Evolutionary conservation across 2,888 invertebrate genomes (phyloP).

Genomic region (Polia nebulosa): DNA sequence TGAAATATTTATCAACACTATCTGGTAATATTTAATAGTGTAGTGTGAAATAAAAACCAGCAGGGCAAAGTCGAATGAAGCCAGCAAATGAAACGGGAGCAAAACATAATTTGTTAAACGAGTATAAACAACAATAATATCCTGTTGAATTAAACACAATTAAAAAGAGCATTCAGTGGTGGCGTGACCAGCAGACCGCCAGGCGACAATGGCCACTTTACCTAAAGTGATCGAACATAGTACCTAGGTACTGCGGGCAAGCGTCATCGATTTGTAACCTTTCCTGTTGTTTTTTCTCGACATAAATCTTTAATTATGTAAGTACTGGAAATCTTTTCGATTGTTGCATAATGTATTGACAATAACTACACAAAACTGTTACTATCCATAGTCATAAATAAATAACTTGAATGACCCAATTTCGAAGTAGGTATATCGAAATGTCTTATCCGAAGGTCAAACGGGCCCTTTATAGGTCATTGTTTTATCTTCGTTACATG

Average conservation of each 20-base stretch:
- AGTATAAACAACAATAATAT: conserved; percentile 47
- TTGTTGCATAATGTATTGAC: background rate
- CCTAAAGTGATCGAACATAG: background rate
- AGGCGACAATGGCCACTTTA: conserved; percentile 19
- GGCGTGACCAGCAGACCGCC: conserved; percentile 34
- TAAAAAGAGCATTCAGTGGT: conserved; percentile 33
- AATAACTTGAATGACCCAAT: conserved; percentile 17
- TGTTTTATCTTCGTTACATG: conserved; percentile 22
- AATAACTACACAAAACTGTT: background rate
- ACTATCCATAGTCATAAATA: background rate
- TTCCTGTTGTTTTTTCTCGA: background rate
- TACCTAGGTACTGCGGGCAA: background rate
- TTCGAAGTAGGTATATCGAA: conserved; percentile 12
- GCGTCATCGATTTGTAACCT: background rate
- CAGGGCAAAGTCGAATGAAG: conserved; percentile 30
- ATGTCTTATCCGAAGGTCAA: conserved; percentile 44
- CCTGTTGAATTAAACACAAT: conserved; percentile 56
- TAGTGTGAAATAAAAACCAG: conserved; percentile 30
- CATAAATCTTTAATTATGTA: background rate
- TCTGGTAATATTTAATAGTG: conserved; percentile 21
- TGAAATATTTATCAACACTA: conserved; percentile 1
- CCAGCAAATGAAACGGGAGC: conserved; percentile 9
- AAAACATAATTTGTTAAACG: conserved; percentile 34
- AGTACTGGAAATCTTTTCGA: background rate
- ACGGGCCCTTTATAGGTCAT: conserved; percentile 28